These are phyloP conservation scores for Umimayanthus chanpuru DNA, from an alignment of 92 coral and sea anemone genomes.

Conservation along the genomic window DNA sequence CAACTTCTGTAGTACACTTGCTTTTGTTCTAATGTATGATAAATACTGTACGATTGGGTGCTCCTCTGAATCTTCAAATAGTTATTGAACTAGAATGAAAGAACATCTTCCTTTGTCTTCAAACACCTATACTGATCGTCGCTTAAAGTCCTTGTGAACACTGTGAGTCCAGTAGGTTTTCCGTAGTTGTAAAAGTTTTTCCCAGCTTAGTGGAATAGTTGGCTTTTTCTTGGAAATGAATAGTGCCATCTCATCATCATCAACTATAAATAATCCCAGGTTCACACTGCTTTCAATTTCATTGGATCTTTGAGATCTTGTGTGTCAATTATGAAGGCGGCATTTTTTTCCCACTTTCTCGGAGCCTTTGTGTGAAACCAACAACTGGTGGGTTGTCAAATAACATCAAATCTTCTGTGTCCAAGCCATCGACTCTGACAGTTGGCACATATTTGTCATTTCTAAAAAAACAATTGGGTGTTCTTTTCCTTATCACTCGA, in stretches of 20 bases:
- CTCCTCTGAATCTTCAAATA: background rate
- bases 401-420: background rate
- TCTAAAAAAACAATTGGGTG: background rate
- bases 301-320: background rate
- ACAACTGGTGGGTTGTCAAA: background rate
- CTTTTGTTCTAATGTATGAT: conserved; percentile 15
- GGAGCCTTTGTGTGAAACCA: background rate
- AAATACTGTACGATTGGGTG: background rate
- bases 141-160: conserved; percentile 29
- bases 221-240: conserved; percentile 7
- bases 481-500: background rate
- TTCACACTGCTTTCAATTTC: background rate
- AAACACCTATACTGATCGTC: conserved; percentile 11
- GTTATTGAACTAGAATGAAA: conserved; percentile 24
- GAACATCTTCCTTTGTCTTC: background rate
- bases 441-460: background rate
- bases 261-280: conserved; percentile 2
- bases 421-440: too few relatives aligned
- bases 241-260: background rate
- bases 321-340: background rate
- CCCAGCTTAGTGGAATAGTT: background rate
- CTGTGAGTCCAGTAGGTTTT: conserved; percentile 36
- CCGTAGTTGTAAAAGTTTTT: conserved; percentile 20
- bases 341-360: background rate
- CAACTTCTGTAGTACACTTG: conserved; percentile 31